These are phyloP conservation scores for Xanthia togata DNA, from an alignment of 2,888 invertebrate genomes.

Conservation along the genomic window DNA sequence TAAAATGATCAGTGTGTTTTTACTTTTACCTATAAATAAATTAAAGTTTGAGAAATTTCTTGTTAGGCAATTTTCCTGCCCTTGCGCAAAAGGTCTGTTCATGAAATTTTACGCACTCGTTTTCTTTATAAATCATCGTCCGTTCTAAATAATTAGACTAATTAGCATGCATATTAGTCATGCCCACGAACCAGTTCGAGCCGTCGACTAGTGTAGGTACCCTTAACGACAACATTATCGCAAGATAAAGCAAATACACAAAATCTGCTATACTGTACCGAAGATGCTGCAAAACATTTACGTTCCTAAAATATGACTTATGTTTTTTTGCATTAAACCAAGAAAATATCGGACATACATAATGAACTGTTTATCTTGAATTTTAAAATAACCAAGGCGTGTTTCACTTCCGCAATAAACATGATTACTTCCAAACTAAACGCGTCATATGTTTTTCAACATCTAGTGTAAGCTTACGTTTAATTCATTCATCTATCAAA, in stretches of 20 bases:
- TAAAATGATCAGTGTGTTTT: too few species aligned
- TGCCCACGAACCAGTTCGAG: too few species aligned
- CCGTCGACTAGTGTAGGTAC: too few species aligned
- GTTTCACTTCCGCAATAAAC: constrained; percentile 12
- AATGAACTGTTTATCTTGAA: constrained; percentile 11
- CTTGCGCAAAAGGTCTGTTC: too few species aligned
- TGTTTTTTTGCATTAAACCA: background rate
- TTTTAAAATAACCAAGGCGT: constrained; percentile 15
- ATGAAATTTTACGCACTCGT: too few species aligned
- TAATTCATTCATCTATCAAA: background rate
- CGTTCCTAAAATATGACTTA: background rate
- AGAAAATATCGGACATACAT: background rate
- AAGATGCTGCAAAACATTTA: background rate
- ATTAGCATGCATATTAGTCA: too few species aligned
- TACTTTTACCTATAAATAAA: too few species aligned
- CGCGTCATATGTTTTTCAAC: background rate
- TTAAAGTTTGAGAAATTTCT: too few species aligned
- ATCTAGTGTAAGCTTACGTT: background rate
- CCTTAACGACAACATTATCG: background rate
- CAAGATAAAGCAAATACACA: background rate
- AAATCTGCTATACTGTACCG: too few species aligned
- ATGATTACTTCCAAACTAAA: background rate
- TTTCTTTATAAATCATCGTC: too few species aligned
- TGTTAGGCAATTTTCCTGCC: too few species aligned
- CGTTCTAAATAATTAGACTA: too few species aligned